Evolutionary conservation across 92 coral and sea anemone genomes (phyloP), one percentile per base, ranked within the genome.

Genomic region (Epizoanthus stellaris): DNA sequence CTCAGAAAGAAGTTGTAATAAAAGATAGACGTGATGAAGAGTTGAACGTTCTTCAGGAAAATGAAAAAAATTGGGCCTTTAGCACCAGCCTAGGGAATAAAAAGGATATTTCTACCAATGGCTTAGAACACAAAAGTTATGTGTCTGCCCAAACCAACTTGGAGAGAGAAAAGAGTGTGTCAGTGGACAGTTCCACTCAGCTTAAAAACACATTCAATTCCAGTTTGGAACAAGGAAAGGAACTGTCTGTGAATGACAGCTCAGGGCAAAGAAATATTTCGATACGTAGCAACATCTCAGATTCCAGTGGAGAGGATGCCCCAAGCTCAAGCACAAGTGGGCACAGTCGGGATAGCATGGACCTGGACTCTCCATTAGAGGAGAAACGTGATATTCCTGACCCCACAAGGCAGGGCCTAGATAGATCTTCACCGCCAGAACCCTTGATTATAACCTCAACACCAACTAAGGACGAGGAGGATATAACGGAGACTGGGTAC

Each of bases 391-490:
- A 42, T 77, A 56, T n/a, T 15, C 49, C 61, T 12, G 43, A 64
- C 43, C 12, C 60, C 19, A 43, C 60, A 6, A 38, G 13, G 5
- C 59, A 62, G 83, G 4, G 71, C 25, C 16, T 14, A n/a, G 83
- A 43, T 0, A 89, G 73, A 53, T 85, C 81, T 7, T 76, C 90
- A 5, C 92, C 93, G 42, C 92, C 95, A 4, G 60, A 94, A 7
- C 98, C 98, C 4, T 88, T 94, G 56, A 71, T 89, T 14, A 87
- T 82, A 39, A 92, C 98, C 16, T 92, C 98, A 0, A 94, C 98
- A 39, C 95, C 98, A 19, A 92, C 93, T 72, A 85, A 72, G 36
- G 91, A 84, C 8, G 85, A 73, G 43, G 80, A 65, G 45, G 86
- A 70, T 23, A 63, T 66, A 10, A 19, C 4, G 40, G 88, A 91